Conservation (phyloP, 2,797 vertebrate species). For the Furcifer pardalis region DNA sequence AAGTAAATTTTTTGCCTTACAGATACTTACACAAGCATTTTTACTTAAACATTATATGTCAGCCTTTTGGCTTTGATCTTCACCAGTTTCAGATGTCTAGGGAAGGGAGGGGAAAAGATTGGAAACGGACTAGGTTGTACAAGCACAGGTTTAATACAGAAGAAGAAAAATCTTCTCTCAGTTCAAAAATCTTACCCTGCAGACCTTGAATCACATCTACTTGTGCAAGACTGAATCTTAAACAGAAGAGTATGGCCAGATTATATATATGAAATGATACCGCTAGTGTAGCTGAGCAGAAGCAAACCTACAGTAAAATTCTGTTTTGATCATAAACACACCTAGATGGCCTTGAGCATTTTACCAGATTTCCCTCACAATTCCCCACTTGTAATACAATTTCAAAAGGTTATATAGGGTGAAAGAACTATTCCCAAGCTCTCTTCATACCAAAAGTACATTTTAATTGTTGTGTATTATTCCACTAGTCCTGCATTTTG, state of each 20-base stretch:
- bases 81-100: slow-evolving; percentile 59
- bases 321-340: not conserved
- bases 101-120: slow-evolving; percentile 18
- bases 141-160: slow-evolving; percentile 35
- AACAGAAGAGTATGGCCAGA: slow-evolving; percentile 4
- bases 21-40: slow-evolving; percentile 75
- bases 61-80: slow-evolving; percentile 70
- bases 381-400: not conserved
- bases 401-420: not conserved
- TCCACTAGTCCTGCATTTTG: slow-evolving; percentile 43
- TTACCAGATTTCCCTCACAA: not conserved
- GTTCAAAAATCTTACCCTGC: slow-evolving; percentile 45
- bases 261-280: slow-evolving; percentile 36
- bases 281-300: not conserved
- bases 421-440: not conserved
- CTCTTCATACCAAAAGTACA: not conserved
- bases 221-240: slow-evolving; percentile 39
- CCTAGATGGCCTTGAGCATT: not conserved
- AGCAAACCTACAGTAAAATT: slow-evolving; percentile 3
- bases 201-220: slow-evolving; percentile 58
- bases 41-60: slow-evolving; percentile 73
- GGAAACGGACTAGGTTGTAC: slow-evolving; percentile 36
- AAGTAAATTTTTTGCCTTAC: slow-evolving; percentile 74
- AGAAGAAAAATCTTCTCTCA: slow-evolving; percentile 52
- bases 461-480: slow-evolving; percentile 15